phyloP scores from a whole-genome alignment of 2,113 vertebrate genomes.

The Tenrec ecaudatus region DNA sequence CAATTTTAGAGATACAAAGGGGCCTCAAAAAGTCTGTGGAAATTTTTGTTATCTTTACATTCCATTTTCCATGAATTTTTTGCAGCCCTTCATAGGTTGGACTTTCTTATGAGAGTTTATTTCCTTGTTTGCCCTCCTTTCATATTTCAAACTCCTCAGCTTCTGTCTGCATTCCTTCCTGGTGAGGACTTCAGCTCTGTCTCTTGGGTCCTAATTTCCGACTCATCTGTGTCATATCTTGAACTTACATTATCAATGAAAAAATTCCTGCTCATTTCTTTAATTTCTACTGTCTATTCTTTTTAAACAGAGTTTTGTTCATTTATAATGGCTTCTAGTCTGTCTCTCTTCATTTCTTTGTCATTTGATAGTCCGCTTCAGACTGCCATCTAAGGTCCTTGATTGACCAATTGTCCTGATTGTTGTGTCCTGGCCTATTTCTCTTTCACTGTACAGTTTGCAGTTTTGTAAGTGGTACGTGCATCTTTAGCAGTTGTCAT shows the following conservation, averaged over 20 bases:
- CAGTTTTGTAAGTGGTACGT: not conserved
- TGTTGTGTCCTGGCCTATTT: not conserved
- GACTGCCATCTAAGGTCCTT: conserved; percentile 10
- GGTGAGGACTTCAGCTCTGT: not conserved
- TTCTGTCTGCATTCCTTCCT: not conserved
- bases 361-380: conserved; percentile 33
- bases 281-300: conserved; percentile 6
- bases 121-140: not conserved
- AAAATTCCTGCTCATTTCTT: conserved; percentile 4
- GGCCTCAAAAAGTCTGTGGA: too few relatives aligned
- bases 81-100: not conserved
- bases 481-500: not conserved
- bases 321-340: not conserved
- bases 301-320: not conserved
- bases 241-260: not conserved
- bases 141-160: conserved; percentile 13
- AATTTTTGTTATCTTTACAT: too few relatives aligned
- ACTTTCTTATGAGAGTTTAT: not conserved
- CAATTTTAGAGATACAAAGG: not conserved
- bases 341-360: not conserved
- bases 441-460: not conserved
- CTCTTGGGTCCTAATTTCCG: conserved; percentile 37
- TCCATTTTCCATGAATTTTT: too few relatives aligned
- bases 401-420: not conserved
- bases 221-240: not conserved